Conservation (phyloP, 2,888 invertebrate genomes). For the Holacanthella duospinosa region DNA sequence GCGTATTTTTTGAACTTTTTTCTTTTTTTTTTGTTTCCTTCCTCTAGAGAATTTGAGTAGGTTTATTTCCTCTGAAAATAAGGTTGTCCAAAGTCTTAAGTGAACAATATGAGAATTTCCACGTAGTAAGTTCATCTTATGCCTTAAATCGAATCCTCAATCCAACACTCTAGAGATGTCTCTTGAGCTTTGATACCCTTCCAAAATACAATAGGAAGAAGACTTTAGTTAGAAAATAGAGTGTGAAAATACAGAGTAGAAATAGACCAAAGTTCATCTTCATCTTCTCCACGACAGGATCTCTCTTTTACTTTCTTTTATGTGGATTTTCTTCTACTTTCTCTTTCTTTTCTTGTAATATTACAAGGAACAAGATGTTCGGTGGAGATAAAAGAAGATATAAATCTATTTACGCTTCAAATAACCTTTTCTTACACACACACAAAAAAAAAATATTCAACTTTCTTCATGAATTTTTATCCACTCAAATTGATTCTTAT, state of each 20-base stretch:
- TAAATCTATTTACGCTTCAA: conserved; percentile 3
- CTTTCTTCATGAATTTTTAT: background rate
- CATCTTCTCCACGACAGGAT: conserved; percentile 10
- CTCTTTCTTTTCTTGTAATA: conserved; percentile 7
- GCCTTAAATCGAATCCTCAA: conserved; percentile 34
- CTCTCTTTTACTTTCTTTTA: background rate
- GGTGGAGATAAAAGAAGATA: conserved; percentile 5
- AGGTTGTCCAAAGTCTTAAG: conserved; percentile 32
- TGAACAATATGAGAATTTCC: conserved; percentile 27
- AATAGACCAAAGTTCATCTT: conserved; percentile 15
- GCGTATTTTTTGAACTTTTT: no score
- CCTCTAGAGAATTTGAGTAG: conserved; percentile 23
- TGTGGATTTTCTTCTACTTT: background rate
- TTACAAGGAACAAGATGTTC: background rate
- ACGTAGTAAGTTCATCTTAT: conserved; percentile 7
- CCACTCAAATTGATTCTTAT: background rate
- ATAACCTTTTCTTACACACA: background rate
- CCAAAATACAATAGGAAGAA: background rate
- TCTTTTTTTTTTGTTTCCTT: no score
- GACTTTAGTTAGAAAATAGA: background rate
- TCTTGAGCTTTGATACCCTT: conserved; percentile 7
- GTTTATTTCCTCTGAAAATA: conserved; percentile 27
- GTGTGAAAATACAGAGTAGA: background rate
- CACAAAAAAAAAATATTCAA: background rate
- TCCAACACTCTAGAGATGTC: conserved; percentile 10